phyloP scores from a whole-genome alignment of 2,888 invertebrate genomes.

The Dorcus hopei region DNA sequence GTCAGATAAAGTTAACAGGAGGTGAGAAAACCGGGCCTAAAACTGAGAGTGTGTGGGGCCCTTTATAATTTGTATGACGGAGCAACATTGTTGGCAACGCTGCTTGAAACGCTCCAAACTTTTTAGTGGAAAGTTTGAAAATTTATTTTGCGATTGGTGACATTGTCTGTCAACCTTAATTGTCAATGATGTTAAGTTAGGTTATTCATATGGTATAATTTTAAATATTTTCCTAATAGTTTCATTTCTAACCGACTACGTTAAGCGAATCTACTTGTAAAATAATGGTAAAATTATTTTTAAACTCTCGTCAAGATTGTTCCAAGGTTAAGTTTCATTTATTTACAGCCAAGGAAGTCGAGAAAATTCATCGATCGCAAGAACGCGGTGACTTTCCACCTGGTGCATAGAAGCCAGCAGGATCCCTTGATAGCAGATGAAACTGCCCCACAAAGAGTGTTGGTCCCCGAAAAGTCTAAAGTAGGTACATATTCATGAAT shows the following conservation, averaged over 20 bases:
- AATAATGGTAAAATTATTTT: not conserved
- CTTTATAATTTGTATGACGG: too few relatives aligned
- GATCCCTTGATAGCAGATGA: slow-evolving; percentile 90
- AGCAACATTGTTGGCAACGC: too few relatives aligned
- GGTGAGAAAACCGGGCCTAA: too few relatives aligned
- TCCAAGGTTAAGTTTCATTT: not conserved
- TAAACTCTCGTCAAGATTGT: not conserved
- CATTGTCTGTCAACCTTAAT: too few relatives aligned
- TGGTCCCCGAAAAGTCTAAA: slow-evolving; percentile 51
- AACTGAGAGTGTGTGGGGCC: too few relatives aligned
- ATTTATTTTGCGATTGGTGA: too few relatives aligned
- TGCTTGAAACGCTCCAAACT: too few relatives aligned
- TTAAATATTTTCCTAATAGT: too few relatives aligned
- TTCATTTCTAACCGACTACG: not conserved
- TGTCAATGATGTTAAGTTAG: too few relatives aligned
- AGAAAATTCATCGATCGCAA: slow-evolving; percentile 90
- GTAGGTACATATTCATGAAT: slow-evolving; percentile 40
- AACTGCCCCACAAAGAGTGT: slow-evolving; percentile 82
- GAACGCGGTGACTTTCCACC: slow-evolving; percentile 84
- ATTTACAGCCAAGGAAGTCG: slow-evolving; percentile 61
- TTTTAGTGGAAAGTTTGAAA: too few relatives aligned
- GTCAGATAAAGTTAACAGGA: too few relatives aligned
- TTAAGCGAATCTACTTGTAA: not conserved
- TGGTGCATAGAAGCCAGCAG: slow-evolving; percentile 90
- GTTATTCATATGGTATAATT: too few relatives aligned